Evolutionary conservation across 92 coral and sea anemone genomes (phyloP), one percentile per base, ranked within the genome.

Genomic region (Siderastrea siderea): DNA sequence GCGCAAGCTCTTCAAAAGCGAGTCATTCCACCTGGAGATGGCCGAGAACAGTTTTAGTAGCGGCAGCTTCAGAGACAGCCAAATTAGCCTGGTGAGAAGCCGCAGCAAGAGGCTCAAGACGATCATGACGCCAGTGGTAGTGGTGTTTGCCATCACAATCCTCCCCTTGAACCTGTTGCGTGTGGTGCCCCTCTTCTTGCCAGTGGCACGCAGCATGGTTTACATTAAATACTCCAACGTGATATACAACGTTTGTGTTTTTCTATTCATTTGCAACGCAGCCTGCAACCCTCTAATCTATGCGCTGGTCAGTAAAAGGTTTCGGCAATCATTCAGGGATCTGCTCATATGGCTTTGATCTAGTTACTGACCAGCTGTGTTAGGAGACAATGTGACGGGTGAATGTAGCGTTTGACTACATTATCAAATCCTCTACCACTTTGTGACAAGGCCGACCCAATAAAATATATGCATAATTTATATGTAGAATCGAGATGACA

Each of bases 231-330:
- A 61, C 69, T 64, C 85, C 14, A 77, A 78, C 70, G 90, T 92
- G 7, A 68, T 69, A 60, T 88, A 77, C 45, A 81, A 89, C 63
- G 26, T 84, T 3, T 47, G 78, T 26, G 58, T 88, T 3, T 77
- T 88, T 43, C 84, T 88, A 51, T 65, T 88, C 67, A 63, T 88
- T n/a, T 53, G 80, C 67, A 92, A 92, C 63, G 55, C 89, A 16
- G 91, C 94, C 1, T 79, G 84, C 43, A 86, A 92, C 68, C 87
- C 90, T 44, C 58, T 92, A 10, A 92, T 92, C 47, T 92, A 92
- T 77, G 62, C 86, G 16, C n/a, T 92, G 2, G 87, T 84, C 60
- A 83, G 73, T 45, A 65, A 65, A 43, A 87, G 81, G 45, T 92
- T 92, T 69, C 84, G 93, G 9, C 79, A 67, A 47, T 70, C 82